Evolutionary conservation across 2,888 invertebrate species (phyloP), one percentile per base, ranked within the genome.

Genomic region (Nebria salina): DNA sequence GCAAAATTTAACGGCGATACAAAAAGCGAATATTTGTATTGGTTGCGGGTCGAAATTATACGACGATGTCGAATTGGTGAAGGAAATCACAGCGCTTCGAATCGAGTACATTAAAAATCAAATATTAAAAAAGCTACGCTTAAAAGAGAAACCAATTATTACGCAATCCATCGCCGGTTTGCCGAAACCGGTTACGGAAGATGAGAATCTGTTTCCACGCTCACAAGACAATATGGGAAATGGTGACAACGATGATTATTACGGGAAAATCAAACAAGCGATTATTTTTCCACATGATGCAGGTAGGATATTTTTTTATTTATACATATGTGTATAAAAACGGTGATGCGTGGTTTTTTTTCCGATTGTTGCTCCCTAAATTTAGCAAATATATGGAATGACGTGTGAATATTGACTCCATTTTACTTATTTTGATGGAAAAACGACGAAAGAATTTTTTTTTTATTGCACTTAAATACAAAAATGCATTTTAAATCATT

Each of bases 51-150:
- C 73, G 43, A 81, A 81, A 34, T 65, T 81, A n/a, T 76, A 81
- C 72, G 76, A 81, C 25, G 81, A 81, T 4, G 84, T 85, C 72
- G 84, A 85, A 65, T 83, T 65, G 42, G 81, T 76, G 25, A 76
- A 76, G 26, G 81, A 81, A 73, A 73, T 95, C 77, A 94, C 93
- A 0, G 92, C 92, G 64, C 90, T 94, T 65, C 90, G 96, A 83
- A 93, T 96, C 83, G 95, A 96, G 88, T 94, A 94, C 85, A 95
- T 96, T 74, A 96, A 96, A 88, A 93, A 95, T 87, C 95, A 96
- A 89, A 96, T 96, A 43, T 87, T 96, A 85, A 94, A 94, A 89
- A 96, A 96, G 88, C 86, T 96, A 79, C 89, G 96, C 83, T 88
- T 96, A 79, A 94, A 93, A 81, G 94, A 94, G 88, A 94, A 94